Evolutionary conservation across 2,888 invertebrate genomes (phyloP).

Genomic region (Chrysomela aeneicollis): DNA sequence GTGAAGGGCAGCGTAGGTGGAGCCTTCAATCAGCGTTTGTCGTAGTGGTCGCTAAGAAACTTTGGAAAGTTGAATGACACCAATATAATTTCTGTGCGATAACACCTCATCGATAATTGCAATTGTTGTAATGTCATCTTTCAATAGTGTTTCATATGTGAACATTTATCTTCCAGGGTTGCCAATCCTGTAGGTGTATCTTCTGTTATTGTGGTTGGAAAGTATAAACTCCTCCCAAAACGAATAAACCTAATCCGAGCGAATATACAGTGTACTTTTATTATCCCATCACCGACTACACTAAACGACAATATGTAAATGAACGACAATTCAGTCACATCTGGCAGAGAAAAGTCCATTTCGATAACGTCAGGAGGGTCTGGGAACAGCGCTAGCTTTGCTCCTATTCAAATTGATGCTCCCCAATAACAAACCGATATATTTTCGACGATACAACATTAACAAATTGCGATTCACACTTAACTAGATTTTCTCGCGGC

Average conservation of each 20-base stretch:
- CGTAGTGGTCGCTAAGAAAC: no score
- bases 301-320: conserved; percentile 50
- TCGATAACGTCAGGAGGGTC: conserved; percentile 50
- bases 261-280: conserved; percentile 41
- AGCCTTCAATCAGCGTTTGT: conserved; percentile 56
- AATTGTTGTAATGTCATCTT: no score
- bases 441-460: conserved; percentile 50
- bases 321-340: conserved; percentile 54
- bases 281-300: conserved; percentile 47
- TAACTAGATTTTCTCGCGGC: conserved; percentile 56
- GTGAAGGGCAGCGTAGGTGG: conserved; percentile 53
- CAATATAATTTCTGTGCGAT: no score
- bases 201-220: neutral
- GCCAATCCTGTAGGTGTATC: no score
- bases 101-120: no score
- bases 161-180: no score
- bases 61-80: no score
- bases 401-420: conserved; percentile 54
- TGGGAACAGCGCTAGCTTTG: conserved; percentile 32
- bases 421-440: conserved; percentile 60
- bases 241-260: conserved; percentile 26
- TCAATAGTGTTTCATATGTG: no score
- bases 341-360: conserved; percentile 52
- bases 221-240: neutral
- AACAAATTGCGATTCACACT: conserved; percentile 60